These are phyloP conservation scores for Ophioninae sp. DNA, from an alignment of 2,888 invertebrate species.

Conservation along the genomic window DNA sequence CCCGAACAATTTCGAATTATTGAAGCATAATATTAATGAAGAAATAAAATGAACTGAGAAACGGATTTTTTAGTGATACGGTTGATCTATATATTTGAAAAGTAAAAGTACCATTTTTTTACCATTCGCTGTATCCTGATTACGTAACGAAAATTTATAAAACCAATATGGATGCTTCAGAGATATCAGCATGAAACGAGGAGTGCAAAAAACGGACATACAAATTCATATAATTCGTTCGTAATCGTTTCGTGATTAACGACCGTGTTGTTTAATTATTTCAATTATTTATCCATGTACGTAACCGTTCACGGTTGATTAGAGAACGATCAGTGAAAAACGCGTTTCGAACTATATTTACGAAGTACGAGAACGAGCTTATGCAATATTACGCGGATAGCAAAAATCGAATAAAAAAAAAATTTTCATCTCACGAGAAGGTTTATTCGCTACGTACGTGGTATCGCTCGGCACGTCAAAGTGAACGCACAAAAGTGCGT, in stretches of 20 bases:
- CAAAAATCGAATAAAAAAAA: slow-evolving; percentile 35
- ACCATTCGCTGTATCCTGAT: too few species aligned
- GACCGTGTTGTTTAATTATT: neutral
- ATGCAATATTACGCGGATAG: slow-evolving; percentile 43
- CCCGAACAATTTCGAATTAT: too few species aligned
- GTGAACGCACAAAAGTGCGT: slow-evolving; percentile 49
- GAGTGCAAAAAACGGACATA: too few species aligned
- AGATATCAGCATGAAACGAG: too few species aligned
- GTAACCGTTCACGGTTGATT: slow-evolving; percentile 9
- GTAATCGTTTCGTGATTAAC: neutral
- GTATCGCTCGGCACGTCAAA: slow-evolving; percentile 29
- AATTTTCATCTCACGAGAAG: slow-evolving; percentile 30
- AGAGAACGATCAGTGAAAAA: neutral
- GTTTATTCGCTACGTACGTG: slow-evolving; percentile 26
- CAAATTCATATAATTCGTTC: neutral
- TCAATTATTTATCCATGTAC: neutral
- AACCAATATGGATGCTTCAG: too few species aligned
- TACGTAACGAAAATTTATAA: too few species aligned
- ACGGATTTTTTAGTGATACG: too few species aligned
- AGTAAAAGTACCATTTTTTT: too few species aligned
- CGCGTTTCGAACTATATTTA: neutral
- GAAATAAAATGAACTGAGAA: too few species aligned
- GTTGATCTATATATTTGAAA: too few species aligned
- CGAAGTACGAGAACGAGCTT: slow-evolving; percentile 25
- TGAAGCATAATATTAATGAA: too few species aligned